Evolutionary conservation across 2,888 invertebrate species (phyloP).

Genomic region (Heliconius charithonia): DNA sequence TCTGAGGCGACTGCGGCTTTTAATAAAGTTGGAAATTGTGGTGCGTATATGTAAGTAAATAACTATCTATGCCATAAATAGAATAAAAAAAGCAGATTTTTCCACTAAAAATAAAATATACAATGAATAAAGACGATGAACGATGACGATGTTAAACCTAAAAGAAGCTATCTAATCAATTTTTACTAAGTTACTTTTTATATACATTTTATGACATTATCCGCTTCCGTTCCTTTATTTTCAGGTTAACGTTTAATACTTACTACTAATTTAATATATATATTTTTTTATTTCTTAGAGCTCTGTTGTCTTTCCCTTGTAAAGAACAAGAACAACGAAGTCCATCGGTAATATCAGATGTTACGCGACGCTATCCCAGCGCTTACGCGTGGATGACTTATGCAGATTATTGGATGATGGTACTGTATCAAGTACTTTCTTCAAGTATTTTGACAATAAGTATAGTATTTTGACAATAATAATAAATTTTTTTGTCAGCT

Average conservation of each 20-base stretch:
- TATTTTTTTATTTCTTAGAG: slow-evolving; percentile 51
- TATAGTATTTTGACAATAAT: too few relatives aligned
- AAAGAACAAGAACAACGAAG: slow-evolving; percentile 54
- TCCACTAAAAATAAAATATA: background rate
- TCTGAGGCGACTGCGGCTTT: slow-evolving; percentile 56
- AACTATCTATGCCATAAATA: background rate
- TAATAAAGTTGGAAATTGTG: slow-evolving; percentile 57
- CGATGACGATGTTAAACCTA: background rate
- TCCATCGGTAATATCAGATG: slow-evolving; percentile 61
- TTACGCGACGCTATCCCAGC: slow-evolving; percentile 68
- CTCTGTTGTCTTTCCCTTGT: slow-evolving; percentile 61
- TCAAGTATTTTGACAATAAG: background rate
- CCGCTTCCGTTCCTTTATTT: background rate
- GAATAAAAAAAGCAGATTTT: background rate
- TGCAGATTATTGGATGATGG: slow-evolving; percentile 62
- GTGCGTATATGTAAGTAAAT: slow-evolving; percentile 59
- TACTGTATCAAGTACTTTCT: slow-evolving; percentile 46
- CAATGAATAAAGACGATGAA: background rate
- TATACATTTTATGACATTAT: background rate
- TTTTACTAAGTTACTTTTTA: background rate
- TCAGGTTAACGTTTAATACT: background rate
- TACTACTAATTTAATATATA: background rate
- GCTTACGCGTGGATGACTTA: slow-evolving; percentile 75
- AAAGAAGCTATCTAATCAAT: background rate
- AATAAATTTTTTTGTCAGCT: too few relatives aligned